phyloP scores from a whole-genome alignment of 2,797 vertebrate species.

The Karalla daura region DNA sequence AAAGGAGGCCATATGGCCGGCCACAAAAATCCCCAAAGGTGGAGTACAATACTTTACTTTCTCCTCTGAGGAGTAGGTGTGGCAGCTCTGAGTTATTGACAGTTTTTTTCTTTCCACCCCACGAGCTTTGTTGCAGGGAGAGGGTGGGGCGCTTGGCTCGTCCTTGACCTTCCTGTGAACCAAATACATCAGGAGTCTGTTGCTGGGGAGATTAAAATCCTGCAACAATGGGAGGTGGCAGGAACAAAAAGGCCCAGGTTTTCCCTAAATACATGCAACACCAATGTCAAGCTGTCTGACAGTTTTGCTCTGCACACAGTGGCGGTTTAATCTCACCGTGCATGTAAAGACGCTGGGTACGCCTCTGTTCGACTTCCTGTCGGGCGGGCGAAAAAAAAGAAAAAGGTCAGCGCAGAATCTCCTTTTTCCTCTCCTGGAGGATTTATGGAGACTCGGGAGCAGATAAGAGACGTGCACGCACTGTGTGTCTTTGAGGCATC shows the following conservation, averaged over 20 bases:
- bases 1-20: not conserved
- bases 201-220: slow-evolving; percentile 77
- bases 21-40: not conserved
- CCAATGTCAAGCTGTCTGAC: slow-evolving; percentile 33
- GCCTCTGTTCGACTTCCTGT: slow-evolving; percentile 35
- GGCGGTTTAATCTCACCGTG: slow-evolving; percentile 32
- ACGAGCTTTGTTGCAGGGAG: slow-evolving; percentile 50
- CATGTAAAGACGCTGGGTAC: slow-evolving; percentile 28
- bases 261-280: slow-evolving; percentile 48
- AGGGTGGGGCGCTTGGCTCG: slow-evolving; percentile 60
- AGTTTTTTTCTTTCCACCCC: slow-evolving; percentile 8
- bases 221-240: slow-evolving; percentile 61
- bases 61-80: slow-evolving; percentile 19
- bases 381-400: slow-evolving; percentile 44
- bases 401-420: slow-evolving; percentile 42
- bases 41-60: slow-evolving; percentile 16
- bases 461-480: slow-evolving; percentile 45
- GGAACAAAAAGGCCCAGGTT: slow-evolving; percentile 26
- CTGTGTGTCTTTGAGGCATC: slow-evolving; percentile 49
- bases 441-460: slow-evolving; percentile 31
- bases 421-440: not conserved
- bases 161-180: slow-evolving; percentile 84
- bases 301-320: slow-evolving; percentile 23
- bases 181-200: slow-evolving; percentile 73
- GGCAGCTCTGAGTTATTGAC: slow-evolving; percentile 52